Base-by-base conservation (phyloP, 2,113 vertebrate species). In the Procavia capensis region DNA sequence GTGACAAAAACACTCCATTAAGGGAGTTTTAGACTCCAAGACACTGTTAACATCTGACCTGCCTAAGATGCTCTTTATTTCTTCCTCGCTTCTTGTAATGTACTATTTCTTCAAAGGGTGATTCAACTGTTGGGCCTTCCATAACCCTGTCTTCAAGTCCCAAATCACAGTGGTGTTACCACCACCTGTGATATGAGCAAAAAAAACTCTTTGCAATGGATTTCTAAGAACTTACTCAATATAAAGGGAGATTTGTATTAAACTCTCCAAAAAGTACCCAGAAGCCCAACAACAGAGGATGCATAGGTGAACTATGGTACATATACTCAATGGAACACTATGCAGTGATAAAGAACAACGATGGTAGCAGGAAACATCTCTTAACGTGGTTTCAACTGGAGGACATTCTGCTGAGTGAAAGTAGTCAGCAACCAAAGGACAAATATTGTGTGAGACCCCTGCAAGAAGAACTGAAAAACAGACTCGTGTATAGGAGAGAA, bases 151-250 rank as follows among this genome's bases (percentile, higher is more conserved):
- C 9, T 3, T 29, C 50, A 68, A 54, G 2, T 57, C 3, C 36
- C 47, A 50, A 90, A 24, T 11, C 6, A 41, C 5, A 6, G 13
- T 39, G 4, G 7, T n/a, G 14, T 0, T 0, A 27, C 36, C 39
- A 81, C 25, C 1, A 54, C 39, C 17, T 80, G 22, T 75, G 16
- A 29, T 17, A 3, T 29, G 66, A 22, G 16, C n/a, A 25, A 24
- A 2, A 47, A 4, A 45, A 13, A 84, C 0, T 75, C 13, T 43
- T 83, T 83, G 87, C 5, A 34, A 17, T 54, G 3, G 16, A 0
- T 0, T 72, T 75, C 2, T 36, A 63, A 79, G 13, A 2, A 4
- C 3, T 90, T 27, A 63, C 0, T 64, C 7, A 61, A 72, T 36
- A 25, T n/a, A 45, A 78, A 78, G n/a, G 3, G 1, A 88, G 3